Evolutionary conservation across 2,113 vertebrate species (phyloP).

Genomic region (Salminus brasiliensis): DNA sequence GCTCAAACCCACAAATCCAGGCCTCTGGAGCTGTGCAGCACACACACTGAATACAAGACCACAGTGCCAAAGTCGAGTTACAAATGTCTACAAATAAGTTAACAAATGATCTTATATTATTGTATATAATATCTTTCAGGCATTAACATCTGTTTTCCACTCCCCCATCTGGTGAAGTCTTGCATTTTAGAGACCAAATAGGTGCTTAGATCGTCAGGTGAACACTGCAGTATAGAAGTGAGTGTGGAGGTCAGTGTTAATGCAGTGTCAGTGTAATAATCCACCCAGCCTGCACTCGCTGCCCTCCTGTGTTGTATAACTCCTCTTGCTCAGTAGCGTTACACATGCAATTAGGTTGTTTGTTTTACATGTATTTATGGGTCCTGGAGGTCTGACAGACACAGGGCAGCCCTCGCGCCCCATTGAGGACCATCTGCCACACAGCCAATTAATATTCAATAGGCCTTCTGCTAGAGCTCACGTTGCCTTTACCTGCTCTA

Average conservation of each 20-base stretch:
- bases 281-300: slow-evolving; percentile 21
- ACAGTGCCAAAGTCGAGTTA: no score
- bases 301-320: slow-evolving; percentile 41
- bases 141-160: not conserved
- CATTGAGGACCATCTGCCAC: slow-evolving; percentile 71
- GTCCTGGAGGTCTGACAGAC: slow-evolving; percentile 64
- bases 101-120: no score
- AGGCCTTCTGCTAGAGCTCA: slow-evolving; percentile 46
- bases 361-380: slow-evolving; percentile 75
- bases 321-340: slow-evolving; percentile 37
- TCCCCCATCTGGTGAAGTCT: not conserved
- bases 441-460: slow-evolving; percentile 57
- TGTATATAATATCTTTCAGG: no score
- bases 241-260: slow-evolving; percentile 20
- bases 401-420: slow-evolving; percentile 68
- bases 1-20: no score
- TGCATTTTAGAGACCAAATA: not conserved
- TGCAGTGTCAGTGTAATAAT: slow-evolving; percentile 31
- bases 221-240: not conserved
- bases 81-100: no score
- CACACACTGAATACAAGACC: no score
- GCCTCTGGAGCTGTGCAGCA: no score
- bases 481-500: slow-evolving; percentile 51
- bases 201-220: not conserved
- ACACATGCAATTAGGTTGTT: slow-evolving; percentile 72